A percentile compares a stretch with the other conserved stretches of the same genome.
phyloP scores from a whole-genome alignment of 2,113 vertebrate species.

The Rhombomys opimus region DNA sequence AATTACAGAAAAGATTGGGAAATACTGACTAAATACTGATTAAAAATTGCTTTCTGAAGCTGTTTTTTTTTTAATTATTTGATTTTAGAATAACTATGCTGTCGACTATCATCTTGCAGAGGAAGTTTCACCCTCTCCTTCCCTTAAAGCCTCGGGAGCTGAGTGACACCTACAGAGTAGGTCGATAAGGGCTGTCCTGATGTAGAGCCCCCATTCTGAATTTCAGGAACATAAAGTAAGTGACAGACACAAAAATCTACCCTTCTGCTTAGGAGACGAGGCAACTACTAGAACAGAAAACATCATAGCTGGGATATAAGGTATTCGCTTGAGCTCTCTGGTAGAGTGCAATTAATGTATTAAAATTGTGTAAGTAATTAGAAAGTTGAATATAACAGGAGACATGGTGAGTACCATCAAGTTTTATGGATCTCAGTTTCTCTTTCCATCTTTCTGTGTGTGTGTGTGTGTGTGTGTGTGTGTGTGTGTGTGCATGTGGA shows the following conservation, averaged over 20 bases:
- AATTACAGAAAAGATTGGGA: neutral
- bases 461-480: neutral
- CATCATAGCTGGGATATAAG: neutral
- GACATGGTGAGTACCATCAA: neutral
- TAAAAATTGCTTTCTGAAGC: neutral
- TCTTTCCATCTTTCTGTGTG: neutral
- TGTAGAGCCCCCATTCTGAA: neutral
- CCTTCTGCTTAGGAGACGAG: neutral
- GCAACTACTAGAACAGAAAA: neutral
- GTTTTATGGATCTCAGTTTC: neutral
- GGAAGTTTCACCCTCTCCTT: fast-evolving
- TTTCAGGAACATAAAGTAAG: neutral
- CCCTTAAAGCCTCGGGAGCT: neutral
- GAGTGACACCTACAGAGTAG: fast-evolving
- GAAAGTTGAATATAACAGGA: neutral
- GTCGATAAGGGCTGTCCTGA: neutral
- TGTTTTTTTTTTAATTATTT: slow-evolving; percentile 23
- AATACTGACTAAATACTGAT: neutral
- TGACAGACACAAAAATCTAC: neutral
- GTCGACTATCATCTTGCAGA: neutral
- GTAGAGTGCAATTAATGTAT: neutral
- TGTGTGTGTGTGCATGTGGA: neutral
- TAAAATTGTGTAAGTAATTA: neutral
- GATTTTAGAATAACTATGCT: neutral
- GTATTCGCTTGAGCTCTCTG: neutral